Conservation (phyloP, 2,113 vertebrate species). For the Odontophorus gujanensis region DNA sequence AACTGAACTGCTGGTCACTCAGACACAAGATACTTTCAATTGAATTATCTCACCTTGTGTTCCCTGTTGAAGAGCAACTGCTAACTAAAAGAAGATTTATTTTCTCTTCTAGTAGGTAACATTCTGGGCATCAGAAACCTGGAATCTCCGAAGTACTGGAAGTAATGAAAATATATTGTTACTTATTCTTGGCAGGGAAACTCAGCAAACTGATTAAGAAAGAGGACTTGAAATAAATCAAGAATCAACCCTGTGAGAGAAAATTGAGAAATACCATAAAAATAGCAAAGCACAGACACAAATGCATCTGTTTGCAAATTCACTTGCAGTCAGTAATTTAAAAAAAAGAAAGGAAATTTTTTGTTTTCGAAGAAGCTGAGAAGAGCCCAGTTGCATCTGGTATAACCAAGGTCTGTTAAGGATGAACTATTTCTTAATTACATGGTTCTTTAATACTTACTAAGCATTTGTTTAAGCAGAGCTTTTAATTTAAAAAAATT, state of each 20-base stretch:
- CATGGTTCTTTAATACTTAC: neutral
- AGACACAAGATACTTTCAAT: neutral
- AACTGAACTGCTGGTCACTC: neutral
- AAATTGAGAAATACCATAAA: neutral
- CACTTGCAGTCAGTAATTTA: neutral
- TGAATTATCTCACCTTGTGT: constrained; percentile 20
- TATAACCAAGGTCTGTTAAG: neutral
- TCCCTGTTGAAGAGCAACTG: constrained; percentile 23
- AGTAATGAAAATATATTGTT: constrained; percentile 35
- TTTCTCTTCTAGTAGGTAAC: constrained; percentile 38
- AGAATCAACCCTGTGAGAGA: neutral
- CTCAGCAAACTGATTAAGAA: constrained; percentile 12
- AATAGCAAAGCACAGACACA: neutral
- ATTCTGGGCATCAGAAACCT: constrained; percentile 29
- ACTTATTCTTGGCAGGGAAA: constrained; percentile 21
- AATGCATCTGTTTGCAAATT: neutral
- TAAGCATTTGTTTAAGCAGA: neutral
- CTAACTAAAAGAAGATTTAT: constrained; percentile 31
- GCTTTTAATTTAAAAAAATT: neutral
- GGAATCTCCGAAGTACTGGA: constrained; percentile 27
- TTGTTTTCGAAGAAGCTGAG: neutral
- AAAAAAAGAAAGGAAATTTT: neutral
- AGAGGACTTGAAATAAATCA: constrained; percentile 17
- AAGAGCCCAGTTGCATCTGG: accelerated
- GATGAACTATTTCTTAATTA: neutral